Evolutionary conservation across 2,888 invertebrate species (phyloP).

Genomic region (Drosophila fulvimacula): DNA sequence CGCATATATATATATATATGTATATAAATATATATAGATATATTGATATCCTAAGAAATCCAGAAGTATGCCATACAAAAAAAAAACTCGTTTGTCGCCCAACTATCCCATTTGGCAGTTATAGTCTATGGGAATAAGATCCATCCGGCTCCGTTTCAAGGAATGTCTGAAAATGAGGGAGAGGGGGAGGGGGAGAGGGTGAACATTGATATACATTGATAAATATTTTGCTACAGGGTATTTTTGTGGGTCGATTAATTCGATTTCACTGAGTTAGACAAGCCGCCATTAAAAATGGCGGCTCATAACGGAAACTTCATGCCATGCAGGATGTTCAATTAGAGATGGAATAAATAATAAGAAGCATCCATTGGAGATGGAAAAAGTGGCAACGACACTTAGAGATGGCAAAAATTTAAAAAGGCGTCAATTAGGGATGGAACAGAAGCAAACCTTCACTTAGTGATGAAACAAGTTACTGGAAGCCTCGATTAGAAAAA

Average conservation of each 20-base stretch:
- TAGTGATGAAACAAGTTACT: neutral
- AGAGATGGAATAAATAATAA: neutral
- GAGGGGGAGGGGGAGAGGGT: too few relatives aligned
- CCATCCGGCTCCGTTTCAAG: constrained; percentile 1
- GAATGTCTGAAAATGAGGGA: constrained; percentile 2
- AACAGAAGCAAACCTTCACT: neutral
- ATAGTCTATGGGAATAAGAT: neutral
- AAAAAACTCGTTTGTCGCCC: neutral
- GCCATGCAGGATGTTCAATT: neutral
- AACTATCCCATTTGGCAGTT: neutral
- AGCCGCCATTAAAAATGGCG: too few relatives aligned
- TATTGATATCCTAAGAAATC: constrained; percentile 5
- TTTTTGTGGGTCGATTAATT: neutral
- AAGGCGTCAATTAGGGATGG: neutral
- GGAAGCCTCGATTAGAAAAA: too few relatives aligned
- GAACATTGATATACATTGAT: too few relatives aligned
- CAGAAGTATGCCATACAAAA: neutral
- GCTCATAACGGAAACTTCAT: too few relatives aligned
- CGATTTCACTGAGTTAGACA: neutral
- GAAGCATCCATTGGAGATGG: neutral
- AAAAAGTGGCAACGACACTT: neutral
- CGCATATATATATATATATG: neutral
- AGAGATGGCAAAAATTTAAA: neutral
- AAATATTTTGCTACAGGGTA: neutral
- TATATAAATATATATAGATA: neutral